Evolutionary conservation across 2,113 vertebrate species (phyloP).

Genomic region (Morone chrysops): DNA sequence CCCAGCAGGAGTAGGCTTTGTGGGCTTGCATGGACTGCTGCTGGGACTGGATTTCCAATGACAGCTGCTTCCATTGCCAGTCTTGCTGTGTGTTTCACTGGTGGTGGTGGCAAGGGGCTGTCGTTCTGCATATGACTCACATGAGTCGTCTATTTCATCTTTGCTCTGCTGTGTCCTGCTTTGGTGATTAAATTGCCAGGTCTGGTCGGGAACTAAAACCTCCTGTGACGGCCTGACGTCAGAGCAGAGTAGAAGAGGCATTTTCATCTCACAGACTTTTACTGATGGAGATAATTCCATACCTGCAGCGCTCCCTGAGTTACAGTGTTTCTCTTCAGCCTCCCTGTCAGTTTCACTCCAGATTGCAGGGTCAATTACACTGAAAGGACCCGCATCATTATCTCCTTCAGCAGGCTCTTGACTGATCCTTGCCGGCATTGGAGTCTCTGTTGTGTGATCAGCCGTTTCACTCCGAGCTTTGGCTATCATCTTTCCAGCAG

Average conservation of each 20-base stretch:
- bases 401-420: conserved; percentile 65
- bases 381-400: conserved; percentile 65
- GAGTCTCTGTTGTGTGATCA: conserved; percentile 62
- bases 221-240: conserved; percentile 10
- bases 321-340: conserved; percentile 49
- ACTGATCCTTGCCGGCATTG: conserved; percentile 55
- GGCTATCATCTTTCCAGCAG: conserved; percentile 49
- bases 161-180: conserved; percentile 12
- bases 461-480: conserved; percentile 46
- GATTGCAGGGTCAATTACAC: conserved; percentile 74
- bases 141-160: conserved; percentile 45
- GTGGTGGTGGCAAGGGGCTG: conserved; percentile 9
- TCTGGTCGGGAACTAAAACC: conserved; percentile 25
- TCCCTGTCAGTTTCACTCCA: conserved; percentile 60
- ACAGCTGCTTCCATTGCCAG: conserved; percentile 40
- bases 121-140: conserved; percentile 39
- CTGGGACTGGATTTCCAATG: conserved; percentile 50
- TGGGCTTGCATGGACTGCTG: conserved; percentile 12
- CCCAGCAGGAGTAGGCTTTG: conserved; percentile 42
- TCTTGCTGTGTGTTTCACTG: conserved; percentile 9
- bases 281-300: conserved; percentile 53
- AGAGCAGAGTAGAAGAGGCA: neutral
- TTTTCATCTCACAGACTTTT: conserved; percentile 34
- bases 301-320: conserved; percentile 51
- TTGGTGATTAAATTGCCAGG: conserved; percentile 11